Base-by-base conservation (phyloP, 2,888 invertebrate genomes). In the Cheilosia grossa region DNA sequence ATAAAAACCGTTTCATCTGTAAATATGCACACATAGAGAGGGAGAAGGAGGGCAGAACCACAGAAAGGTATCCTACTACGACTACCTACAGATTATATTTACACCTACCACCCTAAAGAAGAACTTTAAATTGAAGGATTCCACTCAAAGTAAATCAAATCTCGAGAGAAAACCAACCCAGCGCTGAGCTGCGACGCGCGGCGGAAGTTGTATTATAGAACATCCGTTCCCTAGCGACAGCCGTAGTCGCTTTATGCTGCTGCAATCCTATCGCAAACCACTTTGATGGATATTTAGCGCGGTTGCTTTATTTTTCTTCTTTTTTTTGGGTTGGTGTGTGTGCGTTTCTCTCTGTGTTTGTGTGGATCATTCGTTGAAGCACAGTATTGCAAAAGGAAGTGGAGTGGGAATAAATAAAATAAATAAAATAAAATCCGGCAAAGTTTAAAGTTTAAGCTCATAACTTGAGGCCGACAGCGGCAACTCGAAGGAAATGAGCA, bases 131-230 rank as follows among this genome's bases (percentile, higher is more conserved):
- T 85, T 85, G 85, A 80, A 85, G 75, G 56, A 85, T 81, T 77
- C 81, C 72, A 72, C 75, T 85, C 85, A 81, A 85, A 85, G 85
- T 66, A 85, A 85, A 85, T 85, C 85, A 85, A 75, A 85, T 85
- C 85, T 85, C 75, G 67, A 53, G 80, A 80, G 85, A 72, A 51
- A 75, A 75, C 75, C 70, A 75, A 10, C 21, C 5, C 73, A 54
- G 17, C 33, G 54, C 66, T 73, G 47, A 53, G 56, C 24, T 61
- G 51, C 69, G 61, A 44, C 19, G 44, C 40, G 17, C 66, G 58
- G 42, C 75, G 80, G 80, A 80, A 77, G 54, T 75, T 75, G 49
- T 80, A 75, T 59, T 37, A 63, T 67, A 75, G 58, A 85, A 85
- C 81, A 85, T 85, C 85, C 81, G 83, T 74, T 83, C 80, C 81